Percentiles rank a stretch among this genome's conserved stretches.
These are phyloP conservation scores for Diprion similis DNA, from an alignment of 1,140 invertebrate species.

Conservation along the genomic window DNA sequence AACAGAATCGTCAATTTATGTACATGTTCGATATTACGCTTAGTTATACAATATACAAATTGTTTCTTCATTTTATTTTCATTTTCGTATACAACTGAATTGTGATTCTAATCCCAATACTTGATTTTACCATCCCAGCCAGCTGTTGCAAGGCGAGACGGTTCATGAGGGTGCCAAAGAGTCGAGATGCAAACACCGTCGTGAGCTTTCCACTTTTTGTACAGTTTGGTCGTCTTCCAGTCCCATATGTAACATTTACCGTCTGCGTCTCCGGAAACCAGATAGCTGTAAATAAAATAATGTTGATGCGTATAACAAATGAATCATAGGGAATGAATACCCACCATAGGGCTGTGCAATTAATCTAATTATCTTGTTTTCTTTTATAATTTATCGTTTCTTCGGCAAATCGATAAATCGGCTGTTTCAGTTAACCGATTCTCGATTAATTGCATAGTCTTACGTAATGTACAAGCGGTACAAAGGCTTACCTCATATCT, in stretches of 20 bases:
- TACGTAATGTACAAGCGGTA: no score
- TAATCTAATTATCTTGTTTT: no score
- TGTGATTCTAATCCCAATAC: constrained; percentile 90
- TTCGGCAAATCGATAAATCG: no score
- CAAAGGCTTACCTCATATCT: constrained; percentile 87
- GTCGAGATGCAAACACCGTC: constrained; percentile 95
- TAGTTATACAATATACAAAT: constrained; percentile 1
- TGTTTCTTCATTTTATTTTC: background rate
- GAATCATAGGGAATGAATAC: background rate
- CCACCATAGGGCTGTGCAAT: no score
- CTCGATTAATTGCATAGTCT: no score
- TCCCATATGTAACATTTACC: constrained; percentile 99
- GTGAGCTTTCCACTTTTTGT: constrained; percentile 99
- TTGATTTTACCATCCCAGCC: constrained; percentile 99
- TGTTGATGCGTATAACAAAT: background rate
- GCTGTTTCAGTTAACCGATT: no score
- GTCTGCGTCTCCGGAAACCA: constrained; percentile 99
- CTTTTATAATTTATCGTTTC: no score
- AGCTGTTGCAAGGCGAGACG: constrained; percentile 93
- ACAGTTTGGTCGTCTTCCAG: constrained; percentile 98
- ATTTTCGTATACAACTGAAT: background rate
- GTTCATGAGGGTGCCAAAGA: constrained; percentile 99
- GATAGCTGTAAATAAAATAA: constrained; percentile 75
- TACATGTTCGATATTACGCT: background rate
- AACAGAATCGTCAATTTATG: background rate